Percentiles rank a stretch among this genome's conserved stretches.
These are phyloP conservation scores for Perodicticus potto DNA, from an alignment of 2,797 vertebrate species.

Conservation along the genomic window DNA sequence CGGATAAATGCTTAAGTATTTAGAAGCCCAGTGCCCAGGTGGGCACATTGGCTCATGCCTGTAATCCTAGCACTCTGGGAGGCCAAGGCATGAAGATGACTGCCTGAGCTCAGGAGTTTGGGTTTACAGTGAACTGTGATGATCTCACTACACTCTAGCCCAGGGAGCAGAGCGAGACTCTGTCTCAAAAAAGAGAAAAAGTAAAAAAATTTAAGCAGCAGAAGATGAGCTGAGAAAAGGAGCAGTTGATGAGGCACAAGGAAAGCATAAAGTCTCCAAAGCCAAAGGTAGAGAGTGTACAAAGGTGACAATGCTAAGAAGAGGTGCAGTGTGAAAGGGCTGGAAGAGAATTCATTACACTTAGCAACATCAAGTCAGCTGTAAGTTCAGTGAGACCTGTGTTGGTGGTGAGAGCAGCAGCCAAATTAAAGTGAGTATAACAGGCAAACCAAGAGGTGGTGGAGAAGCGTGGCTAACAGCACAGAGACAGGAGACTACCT, in stretches of 20 bases:
- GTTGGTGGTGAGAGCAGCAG: background rate
- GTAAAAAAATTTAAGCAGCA: background rate
- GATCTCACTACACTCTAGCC: background rate
- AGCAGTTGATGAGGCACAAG: background rate
- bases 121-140: background rate
- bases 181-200: background rate
- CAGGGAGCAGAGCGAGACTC: background rate
- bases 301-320: background rate
- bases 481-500: background rate
- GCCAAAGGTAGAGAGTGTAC: background rate
- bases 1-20: background rate
- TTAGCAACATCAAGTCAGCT: background rate
- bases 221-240: background rate
- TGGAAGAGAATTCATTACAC: background rate
- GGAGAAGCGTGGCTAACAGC: background rate
- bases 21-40: background rate
- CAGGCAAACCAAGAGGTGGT: background rate
- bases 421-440: background rate
- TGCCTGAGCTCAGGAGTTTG: background rate
- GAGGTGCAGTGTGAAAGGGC: background rate
- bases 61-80: background rate
- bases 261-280: background rate
- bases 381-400: background rate
- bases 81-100: no score
- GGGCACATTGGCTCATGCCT: background rate